Base-by-base conservation (phyloP, 2,888 invertebrate species). In the Campopleginae sp. region DNA sequence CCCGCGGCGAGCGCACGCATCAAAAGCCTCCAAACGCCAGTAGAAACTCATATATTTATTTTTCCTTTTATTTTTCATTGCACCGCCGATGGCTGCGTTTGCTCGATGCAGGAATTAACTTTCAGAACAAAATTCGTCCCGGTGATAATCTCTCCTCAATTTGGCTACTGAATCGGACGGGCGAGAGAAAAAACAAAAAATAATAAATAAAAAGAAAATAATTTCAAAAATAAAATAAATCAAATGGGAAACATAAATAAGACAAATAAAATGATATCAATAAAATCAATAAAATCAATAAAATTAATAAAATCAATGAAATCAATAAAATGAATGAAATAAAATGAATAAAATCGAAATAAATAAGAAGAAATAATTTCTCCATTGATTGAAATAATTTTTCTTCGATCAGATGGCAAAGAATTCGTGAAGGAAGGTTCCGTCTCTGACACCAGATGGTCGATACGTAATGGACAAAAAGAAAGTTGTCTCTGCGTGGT, bases 141-240 rank as follows among this genome's bases (percentile, higher is more conserved):
- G 93, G 92, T 90, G 91, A 93, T 93, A 92, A 93, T 92, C 90
- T 89, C 86, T 80, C 51, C 19, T 42, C 14, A 72, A 51, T 82
- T 85, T 87, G 85, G 92, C 93, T 93, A 93, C 93, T 89, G 93
- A 91, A 91, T 91, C 58, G 6, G 58, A n/a, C n/a, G n/a, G n/a
- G 7, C 3, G 38, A 5, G 38, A 5, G 7, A 5, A 5, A 5
- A 2, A 7, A 38, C 6, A 38, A 38, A 6, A 38, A 38, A 38
- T 38, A 7, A n/a, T n/a, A n/a, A n/a, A n/a, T n/a, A n/a, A n/a
- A n/a, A n/a, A n/a, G n/a, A n/a, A n/a, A n/a, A n/a, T n/a, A n/a
- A n/a, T n/a, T n/a, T n/a, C n/a, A n/a, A n/a, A n/a, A 38, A 38
- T 5, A 31, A 31, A 31, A 31, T 31, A 31, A 31, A 31, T 31